Percentiles rank a stretch among this genome's conserved stretches.
phyloP scores from a whole-genome alignment of 2,797 vertebrate species.

The Tolypeutes matacus region DNA sequence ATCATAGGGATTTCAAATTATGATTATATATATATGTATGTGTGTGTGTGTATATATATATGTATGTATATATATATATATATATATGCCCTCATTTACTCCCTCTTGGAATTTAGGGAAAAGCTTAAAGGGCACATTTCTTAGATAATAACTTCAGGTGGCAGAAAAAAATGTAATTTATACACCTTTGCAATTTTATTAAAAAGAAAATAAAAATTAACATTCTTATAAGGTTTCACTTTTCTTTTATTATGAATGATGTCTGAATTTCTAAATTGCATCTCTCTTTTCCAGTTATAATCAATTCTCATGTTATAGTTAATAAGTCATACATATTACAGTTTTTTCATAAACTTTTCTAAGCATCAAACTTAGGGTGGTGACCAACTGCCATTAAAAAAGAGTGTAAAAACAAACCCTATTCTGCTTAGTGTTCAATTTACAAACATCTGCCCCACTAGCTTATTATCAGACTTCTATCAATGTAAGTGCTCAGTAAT shows the following conservation, averaged over 20 bases:
- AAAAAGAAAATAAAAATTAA: constrained; percentile 47
- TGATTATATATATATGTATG: not conserved
- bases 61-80: no score
- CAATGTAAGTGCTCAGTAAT: not conserved
- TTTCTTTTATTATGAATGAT: constrained; percentile 52
- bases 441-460: not conserved
- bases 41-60: no score
- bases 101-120: not conserved
- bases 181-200: not conserved
- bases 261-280: constrained; percentile 45
- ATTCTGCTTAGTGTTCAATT: not conserved
- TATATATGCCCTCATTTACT: not conserved
- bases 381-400: not conserved
- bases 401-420: not conserved
- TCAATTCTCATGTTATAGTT: not conserved
- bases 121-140: not conserved
- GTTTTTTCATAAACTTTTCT: constrained; percentile 7
- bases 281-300: constrained; percentile 8
- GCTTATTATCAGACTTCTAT: not conserved
- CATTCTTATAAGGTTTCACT: not conserved
- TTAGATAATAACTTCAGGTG: constrained; percentile 11
- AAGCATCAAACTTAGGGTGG: not conserved
- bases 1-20: not conserved
- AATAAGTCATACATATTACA: not conserved
- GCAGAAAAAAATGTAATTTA: not conserved